phyloP scores from a whole-genome alignment of 2,113 vertebrate genomes.

The Malurus elegans region DNA sequence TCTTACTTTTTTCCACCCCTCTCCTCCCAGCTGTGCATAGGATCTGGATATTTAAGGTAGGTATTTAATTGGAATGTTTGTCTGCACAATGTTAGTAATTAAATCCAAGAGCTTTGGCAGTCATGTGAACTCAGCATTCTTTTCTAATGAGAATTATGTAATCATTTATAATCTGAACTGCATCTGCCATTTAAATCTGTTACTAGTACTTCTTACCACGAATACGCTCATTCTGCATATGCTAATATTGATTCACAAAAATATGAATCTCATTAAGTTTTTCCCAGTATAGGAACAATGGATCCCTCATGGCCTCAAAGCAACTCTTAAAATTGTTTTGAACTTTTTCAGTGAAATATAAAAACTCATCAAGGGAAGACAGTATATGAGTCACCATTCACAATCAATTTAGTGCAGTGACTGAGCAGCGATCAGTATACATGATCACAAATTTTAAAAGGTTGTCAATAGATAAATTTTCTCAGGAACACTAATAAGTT shows the following conservation, averaged over 20 bases:
- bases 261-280: not conserved
- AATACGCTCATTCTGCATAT: not conserved
- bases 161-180: slow-evolving; percentile 21
- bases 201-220: not conserved
- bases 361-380: not conserved
- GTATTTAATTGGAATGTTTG: slow-evolving; percentile 41
- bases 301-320: not conserved
- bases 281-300: not conserved
- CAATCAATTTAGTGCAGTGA: not conserved
- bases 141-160: slow-evolving; percentile 28
- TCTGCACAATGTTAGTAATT: slow-evolving; percentile 42
- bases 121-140: slow-evolving; percentile 59
- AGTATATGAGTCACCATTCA: not conserved
- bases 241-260: not conserved
- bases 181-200: slow-evolving; percentile 61
- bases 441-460: not conserved
- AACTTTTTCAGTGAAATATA: not conserved
- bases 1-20: not conserved
- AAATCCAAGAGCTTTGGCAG: slow-evolving; percentile 54
- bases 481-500: not conserved
- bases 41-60: slow-evolving; percentile 24
- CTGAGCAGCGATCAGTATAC: not conserved
- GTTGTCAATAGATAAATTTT: not conserved
- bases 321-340: not conserved
- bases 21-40: not conserved